Evolutionary conservation across 2,113 vertebrate species (phyloP).

Genomic region (Speoplatyrhinus poulsoni): DNA sequence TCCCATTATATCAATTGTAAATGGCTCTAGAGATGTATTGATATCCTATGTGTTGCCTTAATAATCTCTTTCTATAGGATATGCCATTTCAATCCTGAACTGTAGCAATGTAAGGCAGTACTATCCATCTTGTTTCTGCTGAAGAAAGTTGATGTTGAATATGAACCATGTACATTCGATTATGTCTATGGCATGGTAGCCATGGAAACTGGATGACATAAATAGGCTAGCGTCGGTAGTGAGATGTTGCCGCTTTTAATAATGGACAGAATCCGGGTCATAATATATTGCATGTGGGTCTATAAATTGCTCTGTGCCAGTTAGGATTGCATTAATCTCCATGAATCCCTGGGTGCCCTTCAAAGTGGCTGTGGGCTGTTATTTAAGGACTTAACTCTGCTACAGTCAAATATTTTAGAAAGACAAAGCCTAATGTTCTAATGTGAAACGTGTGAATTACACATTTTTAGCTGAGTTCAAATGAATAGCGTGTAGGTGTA

Average conservation of each 20-base stretch:
- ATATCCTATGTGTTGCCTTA: background rate
- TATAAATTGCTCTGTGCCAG: constrained; percentile 79
- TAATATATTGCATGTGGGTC: constrained; percentile 71
- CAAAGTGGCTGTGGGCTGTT: constrained; percentile 56
- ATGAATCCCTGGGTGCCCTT: constrained; percentile 64
- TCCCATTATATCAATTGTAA: no score
- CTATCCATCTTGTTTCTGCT: constrained; percentile 23
- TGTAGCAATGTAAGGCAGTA: constrained; percentile 10
- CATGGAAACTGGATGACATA: constrained; percentile 82
- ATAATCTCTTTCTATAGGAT: background rate
- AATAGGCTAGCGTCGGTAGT: constrained; percentile 75
- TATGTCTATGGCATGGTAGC: constrained; percentile 70
- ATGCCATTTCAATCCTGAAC: background rate
- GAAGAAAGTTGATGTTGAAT: constrained; percentile 61
- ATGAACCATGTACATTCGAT: constrained; percentile 65
- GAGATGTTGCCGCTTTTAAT: constrained; percentile 71
- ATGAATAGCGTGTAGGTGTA: constrained; percentile 19
- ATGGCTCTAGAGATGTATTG: no score
- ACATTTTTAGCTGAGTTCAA: constrained; percentile 14
- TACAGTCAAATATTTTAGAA: constrained; percentile 34
- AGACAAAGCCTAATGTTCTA: background rate
- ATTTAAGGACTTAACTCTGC: constrained; percentile 33
- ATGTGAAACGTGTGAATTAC: constrained; percentile 35
- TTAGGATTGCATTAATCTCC: constrained; percentile 76
- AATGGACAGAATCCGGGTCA: constrained; percentile 80